These are phyloP conservation scores for Synergus japonicus DNA, from an alignment of 2,888 invertebrate species.

Conservation along the genomic window DNA sequence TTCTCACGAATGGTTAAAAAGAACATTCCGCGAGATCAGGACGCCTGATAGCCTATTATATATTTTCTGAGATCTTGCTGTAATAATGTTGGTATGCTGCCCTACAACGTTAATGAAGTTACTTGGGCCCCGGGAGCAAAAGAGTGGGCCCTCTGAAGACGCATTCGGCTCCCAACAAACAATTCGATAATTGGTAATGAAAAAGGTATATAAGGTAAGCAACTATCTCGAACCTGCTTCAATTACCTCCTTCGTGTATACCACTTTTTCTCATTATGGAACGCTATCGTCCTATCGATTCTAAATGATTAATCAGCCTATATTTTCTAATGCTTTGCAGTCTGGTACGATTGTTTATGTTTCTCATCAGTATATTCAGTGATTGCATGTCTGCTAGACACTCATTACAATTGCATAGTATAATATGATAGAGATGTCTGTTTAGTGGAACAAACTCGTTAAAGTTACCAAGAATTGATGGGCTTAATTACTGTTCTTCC, in stretches of 20 bases:
- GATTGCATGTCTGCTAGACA: background rate
- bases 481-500: background rate
- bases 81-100: background rate
- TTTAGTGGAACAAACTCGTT: background rate
- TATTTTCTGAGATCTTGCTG: background rate
- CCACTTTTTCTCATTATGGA: constrained; percentile 3
- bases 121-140: background rate
- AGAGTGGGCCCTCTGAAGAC: background rate
- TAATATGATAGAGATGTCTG: background rate
- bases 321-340: constrained; percentile 5
- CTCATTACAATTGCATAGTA: background rate
- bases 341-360: background rate
- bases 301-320: background rate
- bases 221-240: background rate
- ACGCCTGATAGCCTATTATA: background rate
- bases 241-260: background rate
- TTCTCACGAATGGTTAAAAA: background rate
- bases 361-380: background rate
- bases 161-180: background rate
- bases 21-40: background rate
- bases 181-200: constrained; percentile 12
- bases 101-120: constrained; percentile 5
- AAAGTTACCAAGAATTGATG: background rate
- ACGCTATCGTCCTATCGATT: background rate
- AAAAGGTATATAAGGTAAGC: constrained; percentile 1